Percentiles rank a stretch among this genome's conserved stretches.
phyloP scores from a whole-genome alignment of 2,797 vertebrate genomes.

The Otolemur crassicaudatus region DNA sequence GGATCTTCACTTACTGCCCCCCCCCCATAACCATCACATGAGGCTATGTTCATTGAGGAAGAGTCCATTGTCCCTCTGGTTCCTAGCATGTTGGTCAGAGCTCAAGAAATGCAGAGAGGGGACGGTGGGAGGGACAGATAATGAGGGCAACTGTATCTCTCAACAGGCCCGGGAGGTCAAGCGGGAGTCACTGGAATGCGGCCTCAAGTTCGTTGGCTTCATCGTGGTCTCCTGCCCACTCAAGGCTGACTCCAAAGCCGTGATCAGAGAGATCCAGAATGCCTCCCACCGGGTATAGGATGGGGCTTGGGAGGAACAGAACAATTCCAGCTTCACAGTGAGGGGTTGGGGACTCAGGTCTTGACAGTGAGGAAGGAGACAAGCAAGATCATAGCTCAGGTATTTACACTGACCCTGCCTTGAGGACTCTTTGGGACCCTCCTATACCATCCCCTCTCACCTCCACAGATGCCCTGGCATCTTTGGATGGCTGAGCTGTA shows the following conservation, averaged over 20 bases:
- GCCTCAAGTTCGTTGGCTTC: slow-evolving; percentile 95
- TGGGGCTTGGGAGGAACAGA: accelerated
- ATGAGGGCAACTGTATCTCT: not conserved
- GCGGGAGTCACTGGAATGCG: slow-evolving; percentile 93
- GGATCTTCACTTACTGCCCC: not conserved
- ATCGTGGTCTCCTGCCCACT: slow-evolving; percentile 98
- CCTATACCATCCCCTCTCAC: not conserved
- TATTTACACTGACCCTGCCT: not conserved
- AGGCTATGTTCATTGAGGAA: not conserved
- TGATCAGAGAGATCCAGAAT: slow-evolving; percentile 97
- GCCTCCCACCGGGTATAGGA: slow-evolving; percentile 94
- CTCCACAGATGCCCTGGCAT: not conserved
- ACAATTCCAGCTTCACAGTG: too few relatives aligned
- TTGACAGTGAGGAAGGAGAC: not conserved
- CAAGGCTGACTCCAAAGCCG: slow-evolving; percentile 95
- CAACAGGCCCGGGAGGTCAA: slow-evolving; percentile 95
- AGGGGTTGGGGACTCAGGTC: not conserved
- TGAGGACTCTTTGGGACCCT: not conserved
- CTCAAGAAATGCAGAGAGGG: not conserved
- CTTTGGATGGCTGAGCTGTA: not conserved
- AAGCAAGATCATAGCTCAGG: not conserved
- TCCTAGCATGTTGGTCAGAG: not conserved
- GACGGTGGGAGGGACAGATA: too few relatives aligned
- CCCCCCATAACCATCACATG: too few relatives aligned
- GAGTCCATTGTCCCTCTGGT: not conserved